phyloP scores from a whole-genome alignment of 92 coral and sea anemone species.

The Diadumene lineata region DNA sequence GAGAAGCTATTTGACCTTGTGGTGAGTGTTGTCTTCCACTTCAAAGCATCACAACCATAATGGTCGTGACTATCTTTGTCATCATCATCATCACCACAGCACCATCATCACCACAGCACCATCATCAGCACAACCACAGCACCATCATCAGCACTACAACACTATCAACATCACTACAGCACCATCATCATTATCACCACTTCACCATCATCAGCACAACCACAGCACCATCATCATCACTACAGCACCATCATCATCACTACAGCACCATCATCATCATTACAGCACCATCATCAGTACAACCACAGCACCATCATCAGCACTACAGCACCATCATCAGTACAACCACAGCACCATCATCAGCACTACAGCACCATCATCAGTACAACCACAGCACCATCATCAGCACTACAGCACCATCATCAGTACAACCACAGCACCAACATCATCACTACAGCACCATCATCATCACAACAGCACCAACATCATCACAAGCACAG shows the following conservation, averaged over 20 bases:
- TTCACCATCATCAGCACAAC: not conserved
- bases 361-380: too few species aligned
- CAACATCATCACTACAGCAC: not conserved
- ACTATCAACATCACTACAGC: not conserved
- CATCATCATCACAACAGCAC: not conserved
- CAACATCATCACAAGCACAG: not conserved
- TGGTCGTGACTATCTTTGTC: too few species aligned
- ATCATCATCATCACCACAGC: not conserved
- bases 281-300: too few species aligned
- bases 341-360: not conserved
- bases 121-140: not conserved
- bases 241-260: not conserved
- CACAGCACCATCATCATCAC: slow-evolving; percentile 6
- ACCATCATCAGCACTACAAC: not conserved
- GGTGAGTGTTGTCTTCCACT: slow-evolving; percentile 56
- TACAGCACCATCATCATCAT: not conserved
- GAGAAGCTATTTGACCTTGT: slow-evolving; percentile 74
- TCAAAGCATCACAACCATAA: too few species aligned
- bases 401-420: not conserved
- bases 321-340: not conserved
- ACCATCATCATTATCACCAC: not conserved
- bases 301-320: not conserved
- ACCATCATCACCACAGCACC: not conserved
- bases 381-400: too few species aligned
- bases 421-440: too few species aligned